Conservation (phyloP, 2,113 vertebrate species). For the Scalopus aquaticus region DNA sequence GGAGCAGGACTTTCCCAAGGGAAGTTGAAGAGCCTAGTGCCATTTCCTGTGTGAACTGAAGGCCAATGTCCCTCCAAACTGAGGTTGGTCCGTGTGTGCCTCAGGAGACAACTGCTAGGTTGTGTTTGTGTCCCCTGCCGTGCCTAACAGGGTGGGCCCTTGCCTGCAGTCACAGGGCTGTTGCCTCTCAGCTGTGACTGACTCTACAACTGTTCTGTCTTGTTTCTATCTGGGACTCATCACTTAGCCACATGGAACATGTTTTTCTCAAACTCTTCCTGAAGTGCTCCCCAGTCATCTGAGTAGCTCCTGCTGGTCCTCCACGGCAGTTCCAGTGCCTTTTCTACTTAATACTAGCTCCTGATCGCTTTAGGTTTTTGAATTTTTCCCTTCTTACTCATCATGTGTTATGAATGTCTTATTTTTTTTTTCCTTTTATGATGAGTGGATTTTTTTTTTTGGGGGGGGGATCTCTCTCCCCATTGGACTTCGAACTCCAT, state of each 20-base stretch:
- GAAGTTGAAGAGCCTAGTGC: neutral
- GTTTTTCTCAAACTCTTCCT: neutral
- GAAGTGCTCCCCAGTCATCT: neutral
- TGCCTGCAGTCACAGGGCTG: neutral
- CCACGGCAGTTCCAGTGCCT: neutral
- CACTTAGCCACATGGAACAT: neutral
- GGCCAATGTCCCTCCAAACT: neutral
- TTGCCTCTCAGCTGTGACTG: neutral
- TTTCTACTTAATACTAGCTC: neutral
- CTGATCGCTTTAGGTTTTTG: neutral
- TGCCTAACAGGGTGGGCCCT: neutral
- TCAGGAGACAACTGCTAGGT: neutral
- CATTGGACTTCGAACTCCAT: neutral
- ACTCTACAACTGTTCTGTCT: neutral
- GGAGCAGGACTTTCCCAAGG: neutral
- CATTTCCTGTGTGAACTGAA: neutral
- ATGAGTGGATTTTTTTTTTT: neutral
- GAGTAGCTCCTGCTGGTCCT: neutral
- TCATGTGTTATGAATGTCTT: neutral
- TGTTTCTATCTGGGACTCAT: neutral
- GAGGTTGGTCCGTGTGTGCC: neutral
- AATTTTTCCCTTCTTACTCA: neutral
- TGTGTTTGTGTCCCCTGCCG: neutral
- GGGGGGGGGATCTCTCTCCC: fast-evolving
- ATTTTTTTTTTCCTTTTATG: neutral